Evolutionary conservation across 2,797 vertebrate species (phyloP).

Genomic region (Manis pentadactyla): DNA sequence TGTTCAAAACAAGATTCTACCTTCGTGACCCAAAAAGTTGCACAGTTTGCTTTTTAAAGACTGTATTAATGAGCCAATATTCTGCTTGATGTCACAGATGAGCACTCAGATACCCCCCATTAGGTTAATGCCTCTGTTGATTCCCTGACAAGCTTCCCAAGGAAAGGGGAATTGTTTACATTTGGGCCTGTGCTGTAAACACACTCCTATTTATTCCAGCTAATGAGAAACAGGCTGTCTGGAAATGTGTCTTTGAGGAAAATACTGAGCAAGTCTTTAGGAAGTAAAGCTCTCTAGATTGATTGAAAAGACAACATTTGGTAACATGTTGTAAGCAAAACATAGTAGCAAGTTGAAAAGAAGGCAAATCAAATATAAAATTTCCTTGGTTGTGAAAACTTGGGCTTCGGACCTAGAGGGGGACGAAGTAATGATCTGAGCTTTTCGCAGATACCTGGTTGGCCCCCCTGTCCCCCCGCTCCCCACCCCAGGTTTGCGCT

Average conservation of each 20-base stretch:
- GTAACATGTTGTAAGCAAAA: slow-evolving; percentile 32
- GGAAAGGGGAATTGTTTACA: slow-evolving; percentile 60
- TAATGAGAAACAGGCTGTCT: slow-evolving; percentile 81
- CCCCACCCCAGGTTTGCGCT: not conserved
- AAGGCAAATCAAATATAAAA: slow-evolving; percentile 6
- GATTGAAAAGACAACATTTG: slow-evolving; percentile 64
- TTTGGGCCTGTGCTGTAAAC: slow-evolving; percentile 72
- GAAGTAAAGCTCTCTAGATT: slow-evolving; percentile 42
- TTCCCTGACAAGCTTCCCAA: slow-evolving; percentile 51
- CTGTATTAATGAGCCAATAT: slow-evolving; percentile 3
- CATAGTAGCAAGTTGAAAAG: not conserved
- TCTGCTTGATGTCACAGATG: slow-evolving; percentile 52
- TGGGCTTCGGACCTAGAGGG: not conserved
- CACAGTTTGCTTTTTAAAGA: slow-evolving; percentile 22
- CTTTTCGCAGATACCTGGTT: not conserved
- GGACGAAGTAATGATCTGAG: not conserved
- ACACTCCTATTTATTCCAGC: slow-evolving; percentile 74
- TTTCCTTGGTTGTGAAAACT: not conserved
- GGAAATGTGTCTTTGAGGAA: slow-evolving; percentile 66
- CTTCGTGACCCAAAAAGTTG: not conserved
- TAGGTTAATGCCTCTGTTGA: not conserved
- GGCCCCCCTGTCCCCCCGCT: no score
- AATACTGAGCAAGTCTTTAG: slow-evolving; percentile 63
- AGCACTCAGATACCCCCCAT: slow-evolving; percentile 42
- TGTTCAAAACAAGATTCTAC: slow-evolving; percentile 8